phyloP scores from a whole-genome alignment of 2,113 vertebrate species.

The Chaenocephalus aceratus region DNA sequence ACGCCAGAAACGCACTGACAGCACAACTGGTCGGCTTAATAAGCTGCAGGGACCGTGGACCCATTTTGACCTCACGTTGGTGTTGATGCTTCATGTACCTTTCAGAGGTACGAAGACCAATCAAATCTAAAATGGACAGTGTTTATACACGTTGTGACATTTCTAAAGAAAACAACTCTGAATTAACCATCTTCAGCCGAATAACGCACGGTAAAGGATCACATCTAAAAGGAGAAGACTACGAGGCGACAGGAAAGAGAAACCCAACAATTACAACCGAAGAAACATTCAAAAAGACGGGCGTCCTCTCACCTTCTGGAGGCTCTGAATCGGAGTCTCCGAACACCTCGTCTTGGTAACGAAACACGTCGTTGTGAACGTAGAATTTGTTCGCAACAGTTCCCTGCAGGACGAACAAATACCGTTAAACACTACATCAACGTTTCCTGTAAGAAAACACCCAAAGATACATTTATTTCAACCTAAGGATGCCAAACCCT shows the following conservation, averaged over 20 bases:
- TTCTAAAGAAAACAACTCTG: too few species aligned
- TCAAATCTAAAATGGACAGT: too few species aligned
- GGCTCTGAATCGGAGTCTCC: slow-evolving; percentile 96
- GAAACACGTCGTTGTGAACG: slow-evolving; percentile 98
- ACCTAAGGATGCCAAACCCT: rapidly evolving
- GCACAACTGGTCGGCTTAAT: slow-evolving; percentile 85
- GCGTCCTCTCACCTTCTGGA: slow-evolving; percentile 89
- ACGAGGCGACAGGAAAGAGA: neutral
- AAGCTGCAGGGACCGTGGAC: slow-evolving; percentile 47
- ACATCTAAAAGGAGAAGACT: too few species aligned
- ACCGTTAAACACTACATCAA: neutral
- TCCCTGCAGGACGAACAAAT: slow-evolving; percentile 81
- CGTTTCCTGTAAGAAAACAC: neutral
- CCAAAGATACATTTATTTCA: too few species aligned
- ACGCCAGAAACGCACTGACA: slow-evolving; percentile 79
- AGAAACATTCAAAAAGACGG: too few species aligned
- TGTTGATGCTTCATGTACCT: too few species aligned
- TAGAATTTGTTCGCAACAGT: slow-evolving; percentile 99
- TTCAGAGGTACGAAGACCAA: too few species aligned
- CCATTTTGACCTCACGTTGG: too few species aligned
- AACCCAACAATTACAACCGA: too few species aligned
- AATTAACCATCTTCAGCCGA: too few species aligned
- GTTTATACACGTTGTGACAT: too few species aligned
- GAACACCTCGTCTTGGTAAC: slow-evolving; percentile 98
- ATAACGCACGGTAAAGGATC: neutral